phyloP scores from a whole-genome alignment of 2,113 vertebrate species.

The western clawed frog (Xenopus tropicalis) region UCB_Xtro_10.0 CM004450.2:135123001-135123500 shows the following conservation, averaged over 20 bases:
- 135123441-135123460: no score
- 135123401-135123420: no score
- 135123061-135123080: constrained; percentile 18
- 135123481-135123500: no score
- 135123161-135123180: not conserved
- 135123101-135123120: constrained; percentile 35
- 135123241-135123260: constrained; percentile 39
- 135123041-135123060: no score
- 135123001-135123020: no score
- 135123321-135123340: constrained; percentile 15
- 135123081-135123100: constrained; percentile 29
- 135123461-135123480: no score
- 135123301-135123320: constrained; percentile 18
- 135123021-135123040: no score
- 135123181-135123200: not conserved
- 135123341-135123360: constrained; percentile 18
- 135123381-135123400: constrained; percentile 30
- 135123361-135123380: constrained; percentile 36
- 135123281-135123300: constrained; percentile 21
- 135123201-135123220: constrained; percentile 19
- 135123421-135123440: no score
- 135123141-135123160: not conserved
- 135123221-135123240: constrained; percentile 29
- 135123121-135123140: constrained; percentile 5
- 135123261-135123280: constrained; percentile 25